phyloP scores from a whole-genome alignment of 2,797 vertebrate genomes.

The Melanogrammus aeglefinus region DNA sequence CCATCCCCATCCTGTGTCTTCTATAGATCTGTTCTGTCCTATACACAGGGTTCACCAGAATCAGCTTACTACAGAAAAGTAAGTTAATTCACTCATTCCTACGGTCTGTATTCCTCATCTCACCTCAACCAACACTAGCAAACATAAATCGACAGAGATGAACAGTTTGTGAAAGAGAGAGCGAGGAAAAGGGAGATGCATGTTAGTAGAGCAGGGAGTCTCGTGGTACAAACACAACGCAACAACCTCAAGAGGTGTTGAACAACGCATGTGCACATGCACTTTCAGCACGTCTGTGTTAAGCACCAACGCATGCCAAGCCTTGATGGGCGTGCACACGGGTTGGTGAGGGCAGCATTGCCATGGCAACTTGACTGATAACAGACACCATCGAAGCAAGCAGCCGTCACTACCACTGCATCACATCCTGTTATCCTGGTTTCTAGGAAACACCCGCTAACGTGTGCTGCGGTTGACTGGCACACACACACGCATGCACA shows the following conservation, averaged over 20 bases:
- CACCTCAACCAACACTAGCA: slow-evolving; percentile 20
- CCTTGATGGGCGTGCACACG: slow-evolving; percentile 9
- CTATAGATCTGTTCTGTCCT: neutral
- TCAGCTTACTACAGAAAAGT: too few species aligned
- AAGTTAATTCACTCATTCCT: neutral
- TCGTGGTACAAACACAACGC: neutral
- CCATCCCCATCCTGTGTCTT: neutral
- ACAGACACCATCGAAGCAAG: slow-evolving; percentile 15
- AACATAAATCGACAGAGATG: slow-evolving; percentile 3
- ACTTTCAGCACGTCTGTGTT: slow-evolving; percentile 8
- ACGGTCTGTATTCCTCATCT: neutral
- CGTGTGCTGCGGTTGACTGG: neutral
- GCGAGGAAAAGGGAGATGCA: slow-evolving; percentile 18
- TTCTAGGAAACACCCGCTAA: slow-evolving; percentile 32
- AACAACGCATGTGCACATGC: neutral
- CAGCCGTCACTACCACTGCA: slow-evolving; percentile 35
- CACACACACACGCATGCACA: neutral
- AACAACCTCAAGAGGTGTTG: neutral
- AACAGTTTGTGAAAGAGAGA: slow-evolving; percentile 29
- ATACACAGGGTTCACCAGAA: neutral
- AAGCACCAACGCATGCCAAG: slow-evolving; percentile 39
- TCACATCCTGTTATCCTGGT: slow-evolving; percentile 59
- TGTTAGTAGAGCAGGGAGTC: neutral
- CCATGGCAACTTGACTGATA: slow-evolving; percentile 41
- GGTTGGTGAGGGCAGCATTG: slow-evolving; percentile 17